These are phyloP conservation scores for Catamblyrhynchus diadema DNA, from an alignment of 2,797 vertebrate genomes.

Conservation along the genomic window DNA sequence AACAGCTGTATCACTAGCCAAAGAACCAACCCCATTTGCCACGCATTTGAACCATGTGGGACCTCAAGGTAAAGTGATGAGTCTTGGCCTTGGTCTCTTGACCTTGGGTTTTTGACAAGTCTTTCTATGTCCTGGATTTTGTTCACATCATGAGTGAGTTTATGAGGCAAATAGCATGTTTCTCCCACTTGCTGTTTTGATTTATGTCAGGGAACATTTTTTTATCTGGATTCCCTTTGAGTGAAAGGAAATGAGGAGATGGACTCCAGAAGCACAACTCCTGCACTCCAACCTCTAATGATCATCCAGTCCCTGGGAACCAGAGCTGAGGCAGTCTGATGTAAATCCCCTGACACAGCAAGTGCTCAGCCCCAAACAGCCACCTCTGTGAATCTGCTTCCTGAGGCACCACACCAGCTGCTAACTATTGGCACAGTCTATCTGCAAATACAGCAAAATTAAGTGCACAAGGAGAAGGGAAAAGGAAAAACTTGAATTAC, in stretches of 20 bases:
- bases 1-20: background rate
- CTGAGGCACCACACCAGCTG: background rate
- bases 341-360: background rate
- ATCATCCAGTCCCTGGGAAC: background rate
- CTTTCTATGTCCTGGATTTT: background rate
- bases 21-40: background rate
- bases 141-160: background rate
- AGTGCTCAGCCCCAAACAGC: background rate
- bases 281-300: background rate
- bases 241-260: background rate
- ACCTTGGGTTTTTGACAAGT: background rate
- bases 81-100: background rate
- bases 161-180: background rate
- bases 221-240: background rate
- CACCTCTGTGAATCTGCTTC: background rate
- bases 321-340: background rate
- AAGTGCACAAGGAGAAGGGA: background rate
- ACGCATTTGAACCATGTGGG: background rate
- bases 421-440: background rate
- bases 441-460: background rate
- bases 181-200: background rate
- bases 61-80: background rate
- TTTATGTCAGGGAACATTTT: background rate
- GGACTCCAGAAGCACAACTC: background rate
- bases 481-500: background rate